Evolutionary conservation across 2,888 invertebrate genomes (phyloP), one percentile per base, ranked within the genome.

Genomic region (Ornithoptera priamus): DNA sequence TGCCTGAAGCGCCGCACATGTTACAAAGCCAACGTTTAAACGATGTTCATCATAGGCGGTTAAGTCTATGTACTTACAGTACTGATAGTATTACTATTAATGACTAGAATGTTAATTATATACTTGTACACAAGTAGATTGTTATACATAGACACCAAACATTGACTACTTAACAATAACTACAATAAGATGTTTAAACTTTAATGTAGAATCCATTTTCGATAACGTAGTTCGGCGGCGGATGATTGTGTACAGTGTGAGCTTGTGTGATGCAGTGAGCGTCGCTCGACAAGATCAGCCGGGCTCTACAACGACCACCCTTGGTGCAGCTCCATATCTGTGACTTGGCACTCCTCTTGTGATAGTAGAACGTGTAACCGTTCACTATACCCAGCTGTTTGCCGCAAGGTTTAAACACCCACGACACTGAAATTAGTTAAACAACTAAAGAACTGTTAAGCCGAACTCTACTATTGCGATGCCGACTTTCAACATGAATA

Each of bases 321-420:
- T 73, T 78, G 8, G 84, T 83, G 62, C 85, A 83, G 1, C 76
- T 75, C 82, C 83, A 83, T 12, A 72, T 69, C 36, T 76, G 70
- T 1, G 72, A 74, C 61, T 70, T 74, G 30, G 70, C 53, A 36
- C 71, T 72, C 17, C 68, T 67, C 62, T 74, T 77, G 60, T 76
- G 75, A 24, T 73, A 75, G 65, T 78, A 78, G 71, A 78, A 81
- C 4, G 79, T 79, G 65, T 78, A 81, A 3, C 77, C 76, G 24
- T 78, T 71, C 36, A 78, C 63, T 22, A 77, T 69, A 0, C 76
- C 75, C 61, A 80, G 57, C 63, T 69, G 71, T 39, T 73, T 77
- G 1, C 79, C 79, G 18, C 73, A 71, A 2, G 72, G 65, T 60
- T 75, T 78, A 0, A 62, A 63, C 1, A 76, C 78, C 74, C 76